Conservation (phyloP, 2,888 invertebrate species). For the Branchinecta sandiegonensis region DNA sequence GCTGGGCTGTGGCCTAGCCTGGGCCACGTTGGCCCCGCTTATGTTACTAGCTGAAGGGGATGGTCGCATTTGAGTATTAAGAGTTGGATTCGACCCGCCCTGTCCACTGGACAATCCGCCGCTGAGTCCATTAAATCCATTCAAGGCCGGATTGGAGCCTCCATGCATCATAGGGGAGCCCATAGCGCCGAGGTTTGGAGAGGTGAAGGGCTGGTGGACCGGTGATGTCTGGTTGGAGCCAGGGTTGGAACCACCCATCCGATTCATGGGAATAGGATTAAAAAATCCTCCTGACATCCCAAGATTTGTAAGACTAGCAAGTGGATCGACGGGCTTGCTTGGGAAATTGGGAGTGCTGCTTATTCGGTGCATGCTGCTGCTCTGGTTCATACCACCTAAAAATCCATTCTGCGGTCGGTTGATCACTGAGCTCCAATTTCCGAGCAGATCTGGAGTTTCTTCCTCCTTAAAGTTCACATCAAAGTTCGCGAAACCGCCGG, state of each 20-base stretch:
- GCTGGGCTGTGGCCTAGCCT: background rate
- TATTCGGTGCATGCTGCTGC: constrained; percentile 34
- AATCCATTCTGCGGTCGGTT: constrained; percentile 9
- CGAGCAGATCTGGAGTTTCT: constrained; percentile 19
- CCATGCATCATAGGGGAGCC: background rate
- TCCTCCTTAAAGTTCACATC: background rate
- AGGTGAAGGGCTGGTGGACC: background rate
- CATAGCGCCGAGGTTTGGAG: background rate
- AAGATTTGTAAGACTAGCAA: constrained; percentile 49
- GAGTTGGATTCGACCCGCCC: constrained; percentile 3
- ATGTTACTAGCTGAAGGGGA: background rate
- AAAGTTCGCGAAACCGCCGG: constrained; percentile 17
- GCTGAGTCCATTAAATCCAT: background rate
- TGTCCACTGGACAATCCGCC: background rate
- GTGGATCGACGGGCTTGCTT: constrained; percentile 48
- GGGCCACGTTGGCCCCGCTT: background rate
- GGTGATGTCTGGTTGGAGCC: background rate
- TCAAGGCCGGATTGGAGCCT: constrained; percentile 10
- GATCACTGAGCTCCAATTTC: constrained; percentile 21
- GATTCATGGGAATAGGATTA: background rate
- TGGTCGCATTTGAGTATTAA: constrained; percentile 8
- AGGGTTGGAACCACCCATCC: constrained; percentile 12
- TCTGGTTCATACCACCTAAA: background rate
- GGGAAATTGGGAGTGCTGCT: constrained; percentile 41
- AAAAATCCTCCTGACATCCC: background rate